Conservation (phyloP, 1,140 invertebrate species). For the Idris sp. region DNA sequence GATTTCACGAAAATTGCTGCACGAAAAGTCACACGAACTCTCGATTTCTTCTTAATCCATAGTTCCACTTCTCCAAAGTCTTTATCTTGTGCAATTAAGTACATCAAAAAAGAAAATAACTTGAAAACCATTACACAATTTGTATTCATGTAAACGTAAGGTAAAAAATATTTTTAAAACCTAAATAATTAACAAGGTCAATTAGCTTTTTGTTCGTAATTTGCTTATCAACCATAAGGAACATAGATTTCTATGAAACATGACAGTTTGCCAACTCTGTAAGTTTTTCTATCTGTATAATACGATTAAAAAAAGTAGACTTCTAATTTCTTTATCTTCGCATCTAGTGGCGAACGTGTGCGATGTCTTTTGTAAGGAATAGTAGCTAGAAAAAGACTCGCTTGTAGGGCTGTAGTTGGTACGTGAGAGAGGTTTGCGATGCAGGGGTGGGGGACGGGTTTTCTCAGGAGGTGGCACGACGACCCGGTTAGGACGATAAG, state of each 20-base stretch:
- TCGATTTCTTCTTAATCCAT: conserved; percentile 20
- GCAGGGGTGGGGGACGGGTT: conserved; percentile 38
- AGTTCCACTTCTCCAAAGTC: conserved; percentile 56
- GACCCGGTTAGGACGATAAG: conserved; percentile 76
- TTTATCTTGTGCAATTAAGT: too few relatives aligned
- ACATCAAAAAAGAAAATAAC: too few relatives aligned
- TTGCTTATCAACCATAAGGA: too few relatives aligned
- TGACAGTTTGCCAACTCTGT: conserved; percentile 8
- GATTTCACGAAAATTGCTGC: conserved; percentile 65
- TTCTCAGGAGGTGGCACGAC: conserved; percentile 71
- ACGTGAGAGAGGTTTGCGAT: conserved; percentile 42
- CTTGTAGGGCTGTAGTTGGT: conserved; percentile 33
- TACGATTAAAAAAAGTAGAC: conserved; percentile 30
- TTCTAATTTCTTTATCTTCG: conserved; percentile 51
- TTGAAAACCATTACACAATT: too few relatives aligned
- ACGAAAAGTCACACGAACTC: conserved; percentile 46
- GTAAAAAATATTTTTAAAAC: too few relatives aligned
- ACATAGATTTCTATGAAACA: too few relatives aligned
- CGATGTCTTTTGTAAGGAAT: conserved; percentile 37
- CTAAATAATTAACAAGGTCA: too few relatives aligned
- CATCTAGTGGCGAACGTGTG: conserved; percentile 31
- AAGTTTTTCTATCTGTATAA: conserved; percentile 24
- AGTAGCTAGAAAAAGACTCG: conserved; percentile 41
- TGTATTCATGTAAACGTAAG: too few relatives aligned
- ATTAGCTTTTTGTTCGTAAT: too few relatives aligned